These are phyloP conservation scores for Polia nebulosa DNA, from an alignment of 2,888 invertebrate genomes.

Conservation along the genomic window DNA sequence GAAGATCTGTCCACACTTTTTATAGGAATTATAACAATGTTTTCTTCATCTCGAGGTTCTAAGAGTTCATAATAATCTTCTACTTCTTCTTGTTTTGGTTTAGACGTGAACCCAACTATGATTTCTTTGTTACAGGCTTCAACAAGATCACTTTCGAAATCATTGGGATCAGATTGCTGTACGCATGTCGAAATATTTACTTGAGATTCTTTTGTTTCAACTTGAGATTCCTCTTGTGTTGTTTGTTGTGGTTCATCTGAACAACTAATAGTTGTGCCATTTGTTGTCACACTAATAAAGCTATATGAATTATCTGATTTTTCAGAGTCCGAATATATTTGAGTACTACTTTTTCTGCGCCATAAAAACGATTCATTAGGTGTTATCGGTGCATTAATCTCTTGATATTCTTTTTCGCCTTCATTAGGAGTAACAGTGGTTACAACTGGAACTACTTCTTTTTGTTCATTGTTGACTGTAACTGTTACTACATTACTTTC, in stretches of 20 bases:
- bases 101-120: slow-evolving; percentile 80
- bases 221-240: slow-evolving; percentile 76
- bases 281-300: slow-evolving; percentile 78
- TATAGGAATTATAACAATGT: slow-evolving; percentile 82
- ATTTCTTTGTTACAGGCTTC: slow-evolving; percentile 88
- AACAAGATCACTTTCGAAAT: slow-evolving; percentile 86
- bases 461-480: slow-evolving; percentile 51
- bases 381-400: slow-evolving; percentile 83
- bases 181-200: slow-evolving; percentile 68
- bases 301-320: slow-evolving; percentile 83
- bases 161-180: slow-evolving; percentile 74
- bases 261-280: slow-evolving; percentile 73
- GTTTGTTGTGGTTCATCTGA: slow-evolving; percentile 71
- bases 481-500: slow-evolving; percentile 69
- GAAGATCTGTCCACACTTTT: slow-evolving; percentile 79
- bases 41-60: slow-evolving; percentile 81
- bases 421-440: slow-evolving; percentile 55
- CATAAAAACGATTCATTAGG: slow-evolving; percentile 93
- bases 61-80: slow-evolving; percentile 89
- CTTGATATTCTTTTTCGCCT: slow-evolving; percentile 75
- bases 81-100: slow-evolving; percentile 75
- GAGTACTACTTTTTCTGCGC: slow-evolving; percentile 88
- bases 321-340: slow-evolving; percentile 84
- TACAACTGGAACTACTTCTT: slow-evolving; percentile 48
- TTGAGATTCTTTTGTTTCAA: slow-evolving; percentile 75